Base-by-base conservation (phyloP, 2,888 invertebrate species). In the Agrochola lota region DNA sequence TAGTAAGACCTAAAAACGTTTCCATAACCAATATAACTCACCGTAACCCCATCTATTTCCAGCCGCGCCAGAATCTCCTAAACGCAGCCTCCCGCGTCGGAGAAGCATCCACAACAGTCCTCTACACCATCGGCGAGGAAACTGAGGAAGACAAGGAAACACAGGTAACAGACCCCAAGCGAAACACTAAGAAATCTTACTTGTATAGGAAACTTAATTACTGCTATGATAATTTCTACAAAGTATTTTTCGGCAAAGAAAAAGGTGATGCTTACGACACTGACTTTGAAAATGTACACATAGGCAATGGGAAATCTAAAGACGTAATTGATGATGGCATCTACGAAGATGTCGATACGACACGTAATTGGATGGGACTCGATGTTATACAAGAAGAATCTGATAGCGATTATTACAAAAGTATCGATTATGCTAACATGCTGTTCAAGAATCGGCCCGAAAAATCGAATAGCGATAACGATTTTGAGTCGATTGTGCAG, bases 41-140 rank as follows among this genome's bases (percentile, higher is more conserved):
- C 46, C 15, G 15, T 46, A 46, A 46, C 46, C 46, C 46, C 46
- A 5, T 49, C 52, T 52, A 9, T 20, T 94, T 94, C 78, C 96
- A 98, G 98, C 99, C 99, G 0, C 97, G 99, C 20, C 99, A 99
- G 95, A 99, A 98, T 93, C 97, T 99, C 55, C 97, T 99, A 71
- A 99, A 99, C 93, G 99, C 99, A 0, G 99, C 99, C 0, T 99
- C 99, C 23, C 97, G 99, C 83, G 99, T 99, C 68, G 99, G 99
- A 17, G 99, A 99, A 94, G 99, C 99, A 0, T 99, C 99, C 78
- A 99, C 99, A 69, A 98, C 98, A 90, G 99, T 99, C 0, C 97
- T 99, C 73, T 98, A 98, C 90, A 99, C 99, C 74, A 99, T 99
- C 93, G 99, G 99, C 26, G 99, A 99, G 91, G 99, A 99, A 81